Evolutionary conservation across 2,888 invertebrate genomes (phyloP).

Genomic region (Pemphredon lugubris): DNA sequence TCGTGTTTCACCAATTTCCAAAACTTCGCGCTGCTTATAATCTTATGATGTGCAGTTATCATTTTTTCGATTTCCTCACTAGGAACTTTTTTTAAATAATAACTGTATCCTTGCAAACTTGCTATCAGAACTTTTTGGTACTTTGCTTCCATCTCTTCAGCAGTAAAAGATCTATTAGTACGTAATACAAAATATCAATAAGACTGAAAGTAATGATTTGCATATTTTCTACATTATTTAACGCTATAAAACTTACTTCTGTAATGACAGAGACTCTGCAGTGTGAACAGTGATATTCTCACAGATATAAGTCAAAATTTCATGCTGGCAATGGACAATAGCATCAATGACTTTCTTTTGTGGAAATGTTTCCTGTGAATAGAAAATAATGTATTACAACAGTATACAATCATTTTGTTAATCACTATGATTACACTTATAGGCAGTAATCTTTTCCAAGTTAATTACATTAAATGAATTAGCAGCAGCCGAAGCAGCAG

Average conservation of each 20-base stretch:
- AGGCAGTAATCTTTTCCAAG: no score
- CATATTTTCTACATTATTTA: neutral
- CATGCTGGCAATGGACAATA: slow-evolving; percentile 90
- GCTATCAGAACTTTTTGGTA: slow-evolving; percentile 86
- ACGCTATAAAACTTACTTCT: slow-evolving; percentile 78
- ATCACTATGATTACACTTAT: no score
- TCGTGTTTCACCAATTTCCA: slow-evolving; percentile 87
- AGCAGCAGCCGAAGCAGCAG: slow-evolving; percentile 89
- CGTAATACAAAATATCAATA: neutral
- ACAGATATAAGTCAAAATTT: slow-evolving; percentile 88
- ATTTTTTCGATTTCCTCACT: slow-evolving; percentile 82
- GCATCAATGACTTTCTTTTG: slow-evolving; percentile 90
- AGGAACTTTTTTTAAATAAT: slow-evolving; percentile 84
- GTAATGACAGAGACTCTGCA: slow-evolving; percentile 82
- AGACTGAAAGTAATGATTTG: slow-evolving; percentile 5
- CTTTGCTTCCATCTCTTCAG: slow-evolving; percentile 87
- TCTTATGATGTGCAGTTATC: slow-evolving; percentile 81
- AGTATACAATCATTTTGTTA: neutral
- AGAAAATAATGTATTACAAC: slow-evolving; percentile 69
- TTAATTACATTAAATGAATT: slow-evolving; percentile 84
- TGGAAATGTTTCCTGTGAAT: slow-evolving; percentile 88
- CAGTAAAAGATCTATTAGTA: slow-evolving; percentile 81
- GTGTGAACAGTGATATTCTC: slow-evolving; percentile 87
- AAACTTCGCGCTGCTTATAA: slow-evolving; percentile 85
- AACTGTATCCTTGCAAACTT: slow-evolving; percentile 85